Conservation (phyloP, 2,797 vertebrate genomes). For the Trachops cirrhosus region DNA sequence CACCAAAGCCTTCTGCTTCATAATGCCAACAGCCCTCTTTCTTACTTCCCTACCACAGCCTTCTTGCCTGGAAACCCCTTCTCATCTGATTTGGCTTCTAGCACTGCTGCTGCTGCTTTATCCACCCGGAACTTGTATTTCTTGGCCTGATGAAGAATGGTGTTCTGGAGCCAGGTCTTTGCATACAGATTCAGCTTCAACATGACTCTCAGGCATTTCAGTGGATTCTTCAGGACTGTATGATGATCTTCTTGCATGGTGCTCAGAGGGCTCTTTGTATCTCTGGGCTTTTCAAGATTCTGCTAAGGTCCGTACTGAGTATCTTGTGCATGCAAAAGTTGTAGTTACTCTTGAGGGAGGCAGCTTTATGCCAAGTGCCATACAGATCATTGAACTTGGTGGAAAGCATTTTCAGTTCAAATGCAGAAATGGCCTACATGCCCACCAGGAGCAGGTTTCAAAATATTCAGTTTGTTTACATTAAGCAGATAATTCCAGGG, state of each 20-base stretch:
- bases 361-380: too few species aligned
- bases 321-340: too few species aligned
- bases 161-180: background rate
- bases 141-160: background rate
- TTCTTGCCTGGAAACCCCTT: background rate
- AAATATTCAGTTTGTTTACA: background rate
- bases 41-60: background rate
- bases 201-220: background rate
- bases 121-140: background rate
- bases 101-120: background rate
- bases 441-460: background rate
- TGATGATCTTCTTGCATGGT: background rate
- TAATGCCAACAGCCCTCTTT: background rate
- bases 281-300: background rate
- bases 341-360: too few species aligned
- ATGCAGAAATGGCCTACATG: background rate
- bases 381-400: too few species aligned
- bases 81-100: background rate
- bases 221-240: background rate
- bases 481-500: background rate
- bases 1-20: background rate
- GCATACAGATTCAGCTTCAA: background rate
- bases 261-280: background rate
- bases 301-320: too few species aligned
- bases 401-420: background rate